Conservation (phyloP, 1,140 invertebrate genomes). For the Theocolax elegans region DNA sequence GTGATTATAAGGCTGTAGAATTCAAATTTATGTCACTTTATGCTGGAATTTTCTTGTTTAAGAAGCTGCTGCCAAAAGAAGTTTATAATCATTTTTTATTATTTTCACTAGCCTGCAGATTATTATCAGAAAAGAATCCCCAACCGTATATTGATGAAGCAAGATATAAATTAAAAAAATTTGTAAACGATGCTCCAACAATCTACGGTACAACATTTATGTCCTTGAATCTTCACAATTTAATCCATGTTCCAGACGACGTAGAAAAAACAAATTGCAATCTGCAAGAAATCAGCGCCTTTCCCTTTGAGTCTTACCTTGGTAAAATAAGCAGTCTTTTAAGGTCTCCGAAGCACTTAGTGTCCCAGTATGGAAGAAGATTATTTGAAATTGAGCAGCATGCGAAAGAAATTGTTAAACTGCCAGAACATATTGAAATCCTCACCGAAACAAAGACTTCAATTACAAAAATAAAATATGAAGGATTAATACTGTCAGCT, state of each 20-base stretch:
- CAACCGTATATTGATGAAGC: neutral
- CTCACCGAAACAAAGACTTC: neutral
- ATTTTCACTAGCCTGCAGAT: conserved; percentile 4
- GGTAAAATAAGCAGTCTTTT: neutral
- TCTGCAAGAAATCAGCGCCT: conserved; percentile 30
- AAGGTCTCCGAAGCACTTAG: neutral
- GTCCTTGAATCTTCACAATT: conserved; percentile 9
- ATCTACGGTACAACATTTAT: conserved; percentile 14
- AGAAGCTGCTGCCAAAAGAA: conserved; percentile 8
- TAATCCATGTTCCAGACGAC: conserved; percentile 18
- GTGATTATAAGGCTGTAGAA: conserved; percentile 21
- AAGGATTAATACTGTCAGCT: no score
- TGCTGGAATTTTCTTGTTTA: conserved; percentile 21
- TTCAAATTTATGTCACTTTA: conserved; percentile 20
- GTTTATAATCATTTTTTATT: conserved; percentile 29
- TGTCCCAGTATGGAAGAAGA: neutral
- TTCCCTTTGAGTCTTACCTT: conserved; percentile 26
- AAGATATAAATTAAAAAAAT: neutral
- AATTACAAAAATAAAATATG: no score
- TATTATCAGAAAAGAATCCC: neutral
- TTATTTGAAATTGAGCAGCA: neutral
- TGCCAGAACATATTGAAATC: neutral
- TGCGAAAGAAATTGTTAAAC: neutral
- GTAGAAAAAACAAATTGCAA: conserved; percentile 16
- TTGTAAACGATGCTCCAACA: neutral